Evolutionary conservation across 2,888 invertebrate genomes (phyloP).

Genomic region (Lasius platythorax): DNA sequence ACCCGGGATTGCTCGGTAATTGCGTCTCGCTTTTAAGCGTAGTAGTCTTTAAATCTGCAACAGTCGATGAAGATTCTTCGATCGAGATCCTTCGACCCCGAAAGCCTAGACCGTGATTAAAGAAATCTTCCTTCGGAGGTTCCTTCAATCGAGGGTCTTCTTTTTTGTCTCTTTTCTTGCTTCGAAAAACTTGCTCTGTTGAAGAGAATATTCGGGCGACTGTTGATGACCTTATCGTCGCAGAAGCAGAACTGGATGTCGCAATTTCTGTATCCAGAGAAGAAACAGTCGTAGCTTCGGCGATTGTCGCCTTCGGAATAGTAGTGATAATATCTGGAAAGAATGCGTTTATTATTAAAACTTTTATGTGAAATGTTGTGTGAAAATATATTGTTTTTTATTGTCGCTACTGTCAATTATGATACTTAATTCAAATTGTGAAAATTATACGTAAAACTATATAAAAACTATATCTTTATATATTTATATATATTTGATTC

Average conservation of each 20-base stretch:
- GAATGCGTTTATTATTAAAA: not conserved
- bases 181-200: constrained; percentile 50
- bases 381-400: not conserved
- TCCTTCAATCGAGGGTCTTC: constrained; percentile 46
- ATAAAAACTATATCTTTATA: no score
- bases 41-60: constrained; percentile 23
- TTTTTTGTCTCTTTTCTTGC: constrained; percentile 60
- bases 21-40: constrained; percentile 54
- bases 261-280: constrained; percentile 53
- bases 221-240: constrained; percentile 29
- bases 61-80: constrained; percentile 50
- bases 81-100: constrained; percentile 78
- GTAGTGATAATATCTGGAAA: constrained; percentile 54
- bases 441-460: not conserved
- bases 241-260: constrained; percentile 31
- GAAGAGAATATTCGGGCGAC: constrained; percentile 26
- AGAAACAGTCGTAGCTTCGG: constrained; percentile 33
- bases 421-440: not conserved
- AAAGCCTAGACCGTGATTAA: constrained; percentile 82
- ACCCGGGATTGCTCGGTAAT: constrained; percentile 78
- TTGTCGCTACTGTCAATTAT: not conserved
- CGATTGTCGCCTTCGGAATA: constrained; percentile 51
- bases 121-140: constrained; percentile 78
- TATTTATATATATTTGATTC: not conserved
- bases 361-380: not conserved